Evolutionary conservation across 2,797 vertebrate species (phyloP).

Genomic region (Trematomus bernacchii): DNA sequence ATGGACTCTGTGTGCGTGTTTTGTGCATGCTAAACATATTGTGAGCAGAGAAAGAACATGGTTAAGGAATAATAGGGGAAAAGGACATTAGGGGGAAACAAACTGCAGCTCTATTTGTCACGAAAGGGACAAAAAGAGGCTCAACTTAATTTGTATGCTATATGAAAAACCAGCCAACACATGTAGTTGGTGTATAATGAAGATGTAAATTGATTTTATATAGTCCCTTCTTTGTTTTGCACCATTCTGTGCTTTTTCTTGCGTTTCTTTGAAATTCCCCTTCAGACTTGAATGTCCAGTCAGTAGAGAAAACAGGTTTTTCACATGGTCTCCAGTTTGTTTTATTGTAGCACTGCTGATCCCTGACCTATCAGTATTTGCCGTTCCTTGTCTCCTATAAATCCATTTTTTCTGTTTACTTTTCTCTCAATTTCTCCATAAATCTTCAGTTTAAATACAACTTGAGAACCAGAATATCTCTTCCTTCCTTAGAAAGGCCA

Average conservation of each 20-base stretch:
- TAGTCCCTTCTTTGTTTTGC: not conserved
- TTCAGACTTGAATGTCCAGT: slow-evolving; percentile 13
- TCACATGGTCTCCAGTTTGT: slow-evolving; percentile 30
- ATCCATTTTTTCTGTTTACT: slow-evolving; percentile 33
- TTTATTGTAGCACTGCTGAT: slow-evolving; percentile 30
- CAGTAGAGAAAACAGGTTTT: slow-evolving; percentile 9
- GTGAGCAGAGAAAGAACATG: slow-evolving; percentile 57
- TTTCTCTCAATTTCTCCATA: not conserved
- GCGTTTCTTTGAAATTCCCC: slow-evolving; percentile 19
- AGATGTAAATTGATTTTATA: slow-evolving; percentile 25
- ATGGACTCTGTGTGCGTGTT: slow-evolving; percentile 63
- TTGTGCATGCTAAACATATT: slow-evolving; percentile 68
- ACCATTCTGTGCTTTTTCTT: slow-evolving; percentile 8
- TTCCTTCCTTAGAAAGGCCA: slow-evolving; percentile 61
- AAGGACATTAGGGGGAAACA: slow-evolving; percentile 51
- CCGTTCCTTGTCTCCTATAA: not conserved
- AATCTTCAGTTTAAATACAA: slow-evolving; percentile 53
- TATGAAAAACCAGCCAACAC: slow-evolving; percentile 31
- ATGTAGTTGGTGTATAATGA: slow-evolving; percentile 28
- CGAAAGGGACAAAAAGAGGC: slow-evolving; percentile 42
- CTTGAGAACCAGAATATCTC: slow-evolving; percentile 57
- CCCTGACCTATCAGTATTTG: slow-evolving; percentile 41
- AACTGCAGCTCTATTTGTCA: slow-evolving; percentile 48
- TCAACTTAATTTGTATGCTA: slow-evolving; percentile 17
- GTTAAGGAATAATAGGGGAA: slow-evolving; percentile 55